Base-by-base conservation (phyloP, 2,113 vertebrate species). In the Misgurnus anguillicaudatus region DNA sequence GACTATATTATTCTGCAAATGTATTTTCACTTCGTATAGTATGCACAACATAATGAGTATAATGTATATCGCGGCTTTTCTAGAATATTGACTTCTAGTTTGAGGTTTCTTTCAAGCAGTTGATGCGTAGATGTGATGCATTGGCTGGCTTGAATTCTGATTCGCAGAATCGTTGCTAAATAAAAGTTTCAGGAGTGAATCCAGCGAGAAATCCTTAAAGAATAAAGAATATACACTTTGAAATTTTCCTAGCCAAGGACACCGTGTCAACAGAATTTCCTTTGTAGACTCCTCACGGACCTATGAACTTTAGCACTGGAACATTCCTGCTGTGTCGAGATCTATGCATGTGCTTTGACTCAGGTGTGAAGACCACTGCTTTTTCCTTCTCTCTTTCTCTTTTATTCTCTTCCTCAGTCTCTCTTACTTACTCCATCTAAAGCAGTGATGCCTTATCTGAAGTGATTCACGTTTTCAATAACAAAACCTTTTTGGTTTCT, bases 381-480 rank as follows among this genome's bases (percentile, higher is more conserved):
- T 47, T 19, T 45, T 41, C 13, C 53, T 14, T 31, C 36, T 68
- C 41, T 67, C 68, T 66, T 42, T 10, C 65, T 21, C 19, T 9
- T 14, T 17, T 48, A 2, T 6, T 57, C 7, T 47, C 21, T 9
- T 66, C 41, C 47, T 7, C 66, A 10, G n/a, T 69, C 73, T 75
- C 65, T 51, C 48, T 45, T 42, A 47, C 79, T 68, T 76, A 67
- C 74, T 77, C 81, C 77, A 75, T 51, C 68, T 78, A 21, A 94
- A 95, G 94, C 95, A 96, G 95, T 91, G 93, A 96, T 96, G 96
- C 98, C 96, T 98, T 97, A 97, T 93, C 94, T 92, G 87, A 87
- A 87, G 85, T 87, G 85, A 89, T 88, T 91, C 89, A 91, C 87
- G 83, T 90, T 87, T 90, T 87, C 77, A 82, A 42, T 79, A 76